Percentiles rank a stretch among this genome's conserved stretches.
phyloP scores from a whole-genome alignment of 1,140 invertebrate genomes.

The Antheraea pernyi region DNA sequence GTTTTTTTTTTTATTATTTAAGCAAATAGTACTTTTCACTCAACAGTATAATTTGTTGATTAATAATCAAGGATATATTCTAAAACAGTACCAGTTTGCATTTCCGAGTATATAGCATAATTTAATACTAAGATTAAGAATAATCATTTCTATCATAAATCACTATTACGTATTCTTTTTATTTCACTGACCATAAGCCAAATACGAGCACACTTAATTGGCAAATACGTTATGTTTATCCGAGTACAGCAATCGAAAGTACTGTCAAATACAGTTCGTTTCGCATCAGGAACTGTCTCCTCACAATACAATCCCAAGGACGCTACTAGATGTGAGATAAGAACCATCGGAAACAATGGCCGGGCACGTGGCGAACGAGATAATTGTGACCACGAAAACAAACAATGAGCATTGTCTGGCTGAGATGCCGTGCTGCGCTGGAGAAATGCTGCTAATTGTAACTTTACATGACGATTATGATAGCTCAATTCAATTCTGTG shows the following conservation, averaged over 20 bases:
- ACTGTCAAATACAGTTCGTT: background rate
- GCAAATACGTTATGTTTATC: too few relatives aligned
- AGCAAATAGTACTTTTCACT: too few relatives aligned
- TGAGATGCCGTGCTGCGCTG: constrained; percentile 9
- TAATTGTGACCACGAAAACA: constrained; percentile 33
- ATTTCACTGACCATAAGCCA: too few relatives aligned
- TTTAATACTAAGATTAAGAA: too few relatives aligned
- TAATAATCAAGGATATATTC: too few relatives aligned
- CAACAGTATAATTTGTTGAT: too few relatives aligned
- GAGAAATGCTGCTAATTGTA: constrained; percentile 1
- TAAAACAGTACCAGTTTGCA: too few relatives aligned
- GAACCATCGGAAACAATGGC: constrained; percentile 40
- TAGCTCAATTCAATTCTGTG: background rate
- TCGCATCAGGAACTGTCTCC: background rate
- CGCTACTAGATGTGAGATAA: constrained; percentile 36
- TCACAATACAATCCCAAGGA: constrained; percentile 20
- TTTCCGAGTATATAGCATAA: too few relatives aligned
- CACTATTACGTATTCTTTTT: too few relatives aligned
- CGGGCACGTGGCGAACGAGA: constrained; percentile 27
- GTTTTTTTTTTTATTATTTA: too few relatives aligned
- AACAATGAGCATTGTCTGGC: constrained; percentile 39
- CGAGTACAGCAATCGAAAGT: background rate
- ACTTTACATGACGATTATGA: constrained; percentile 3
- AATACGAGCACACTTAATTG: too few relatives aligned
- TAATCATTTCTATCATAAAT: too few relatives aligned